These are phyloP conservation scores for Parapristionchus giblindavisi DNA, from an alignment of 2,888 invertebrate genomes.

Conservation along the genomic window DNA sequence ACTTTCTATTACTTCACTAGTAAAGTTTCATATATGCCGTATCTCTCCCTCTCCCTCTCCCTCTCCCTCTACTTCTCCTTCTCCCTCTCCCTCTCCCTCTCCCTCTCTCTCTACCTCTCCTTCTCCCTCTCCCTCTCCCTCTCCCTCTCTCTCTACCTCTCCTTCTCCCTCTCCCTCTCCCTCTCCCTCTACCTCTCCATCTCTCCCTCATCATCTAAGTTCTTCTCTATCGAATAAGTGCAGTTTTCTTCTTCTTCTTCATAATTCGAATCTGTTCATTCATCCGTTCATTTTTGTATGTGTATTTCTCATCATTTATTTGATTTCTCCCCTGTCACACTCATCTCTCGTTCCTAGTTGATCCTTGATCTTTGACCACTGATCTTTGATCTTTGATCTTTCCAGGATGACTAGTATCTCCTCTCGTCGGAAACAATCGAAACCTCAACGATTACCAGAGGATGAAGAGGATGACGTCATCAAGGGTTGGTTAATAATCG, in stretches of 20 bases:
- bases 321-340: neutral
- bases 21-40: neutral
- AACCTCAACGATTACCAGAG: constrained; percentile 42
- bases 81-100: constrained; percentile 17
- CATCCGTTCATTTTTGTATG: constrained; percentile 21
- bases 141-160: neutral
- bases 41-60: neutral
- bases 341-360: constrained; percentile 20
- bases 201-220: too few species aligned
- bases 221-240: constrained; percentile 4
- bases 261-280: constrained; percentile 22
- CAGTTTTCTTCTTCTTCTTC: constrained; percentile 18
- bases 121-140: constrained; percentile 15
- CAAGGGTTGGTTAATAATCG: constrained; percentile 13
- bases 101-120: constrained; percentile 26
- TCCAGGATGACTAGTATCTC: constrained; percentile 21
- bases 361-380: constrained; percentile 18
- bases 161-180: constrained; percentile 36
- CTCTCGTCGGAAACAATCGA: constrained; percentile 38
- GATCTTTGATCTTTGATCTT: constrained; percentile 12
- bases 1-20: neutral
- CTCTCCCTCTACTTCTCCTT: constrained; percentile 35
- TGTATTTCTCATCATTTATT: too few species aligned
- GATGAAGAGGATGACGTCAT: constrained; percentile 28
- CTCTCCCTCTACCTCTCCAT: constrained; percentile 17